Conservation (phyloP, 2,113 vertebrate genomes). For the Rhinolophus sinicus region DNA sequence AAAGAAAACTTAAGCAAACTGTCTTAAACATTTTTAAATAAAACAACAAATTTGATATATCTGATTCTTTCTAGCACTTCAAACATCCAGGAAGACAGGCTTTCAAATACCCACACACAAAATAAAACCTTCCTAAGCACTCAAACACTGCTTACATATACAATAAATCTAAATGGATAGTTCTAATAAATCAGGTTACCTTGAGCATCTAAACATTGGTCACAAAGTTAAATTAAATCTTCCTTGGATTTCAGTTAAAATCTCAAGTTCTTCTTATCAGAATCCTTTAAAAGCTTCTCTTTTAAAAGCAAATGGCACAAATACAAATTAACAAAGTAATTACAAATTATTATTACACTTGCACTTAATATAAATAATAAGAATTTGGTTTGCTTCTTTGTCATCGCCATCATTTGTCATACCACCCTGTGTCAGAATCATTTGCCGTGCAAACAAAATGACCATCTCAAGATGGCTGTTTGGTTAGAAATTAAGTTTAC, state of each 20-base stretch:
- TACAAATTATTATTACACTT: neutral
- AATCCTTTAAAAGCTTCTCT: neutral
- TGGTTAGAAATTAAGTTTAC: neutral
- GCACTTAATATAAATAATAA: neutral
- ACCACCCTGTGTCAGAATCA: neutral
- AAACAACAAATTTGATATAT: slow-evolving; percentile 26
- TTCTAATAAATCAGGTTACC: slow-evolving; percentile 7
- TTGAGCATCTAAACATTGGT: neutral
- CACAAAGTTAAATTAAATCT: neutral
- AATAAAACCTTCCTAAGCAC: neutral
- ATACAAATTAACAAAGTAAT: neutral
- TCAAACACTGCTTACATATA: neutral
- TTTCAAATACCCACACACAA: neutral
- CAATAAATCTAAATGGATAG: neutral
- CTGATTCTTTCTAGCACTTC: slow-evolving; percentile 5
- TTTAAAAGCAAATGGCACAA: neutral
- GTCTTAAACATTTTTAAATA: slow-evolving; percentile 21
- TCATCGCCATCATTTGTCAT: neutral
- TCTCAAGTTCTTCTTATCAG: neutral
- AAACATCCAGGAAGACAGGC: neutral
- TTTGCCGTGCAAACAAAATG: neutral
- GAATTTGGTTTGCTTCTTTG: neutral
- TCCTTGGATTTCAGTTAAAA: neutral
- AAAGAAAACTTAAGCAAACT: neutral
- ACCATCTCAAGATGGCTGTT: neutral